Evolutionary conservation across 2,888 invertebrate genomes (phyloP).

Genomic region (Acanthosepion pharaonis): DNA sequence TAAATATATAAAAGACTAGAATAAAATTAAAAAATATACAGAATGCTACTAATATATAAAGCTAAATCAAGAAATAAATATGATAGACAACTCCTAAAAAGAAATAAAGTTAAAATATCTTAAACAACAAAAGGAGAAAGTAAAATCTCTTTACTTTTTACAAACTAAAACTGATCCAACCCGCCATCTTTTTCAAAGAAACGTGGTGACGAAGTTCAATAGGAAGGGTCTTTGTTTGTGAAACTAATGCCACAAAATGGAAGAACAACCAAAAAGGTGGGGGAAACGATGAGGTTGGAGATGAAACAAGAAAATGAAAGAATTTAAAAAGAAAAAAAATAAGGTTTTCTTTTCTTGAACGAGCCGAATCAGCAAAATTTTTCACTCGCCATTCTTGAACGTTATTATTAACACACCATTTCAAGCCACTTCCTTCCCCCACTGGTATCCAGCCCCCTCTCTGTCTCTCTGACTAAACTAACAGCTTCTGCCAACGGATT

Average conservation of each 20-base stretch:
- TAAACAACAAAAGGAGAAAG: neutral
- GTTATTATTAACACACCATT: neutral
- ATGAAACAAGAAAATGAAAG: too few relatives aligned
- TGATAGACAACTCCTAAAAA: too few relatives aligned
- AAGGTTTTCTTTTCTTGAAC: too few relatives aligned
- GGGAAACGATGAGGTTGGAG: too few relatives aligned
- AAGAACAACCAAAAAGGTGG: neutral
- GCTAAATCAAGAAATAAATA: too few relatives aligned
- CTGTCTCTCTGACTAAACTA: neutral
- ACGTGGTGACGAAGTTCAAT: neutral
- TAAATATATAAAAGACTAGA: neutral
- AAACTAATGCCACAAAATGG: neutral
- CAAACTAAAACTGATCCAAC: neutral
- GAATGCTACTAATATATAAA: too few relatives aligned
- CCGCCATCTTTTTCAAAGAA: neutral
- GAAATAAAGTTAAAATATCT: too few relatives aligned
- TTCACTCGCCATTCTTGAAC: neutral
- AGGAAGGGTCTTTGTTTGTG: neutral
- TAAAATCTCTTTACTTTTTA: neutral
- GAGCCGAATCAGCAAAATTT: neutral
- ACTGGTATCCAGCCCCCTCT: rapidly evolving
- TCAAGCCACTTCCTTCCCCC: neutral
- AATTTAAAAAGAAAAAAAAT: too few relatives aligned
- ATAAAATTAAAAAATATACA: neutral
- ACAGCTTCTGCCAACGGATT: neutral